phyloP scores from a whole-genome alignment of 1,140 invertebrate genomes.

The Aporrectodea caliginosa region DNA sequence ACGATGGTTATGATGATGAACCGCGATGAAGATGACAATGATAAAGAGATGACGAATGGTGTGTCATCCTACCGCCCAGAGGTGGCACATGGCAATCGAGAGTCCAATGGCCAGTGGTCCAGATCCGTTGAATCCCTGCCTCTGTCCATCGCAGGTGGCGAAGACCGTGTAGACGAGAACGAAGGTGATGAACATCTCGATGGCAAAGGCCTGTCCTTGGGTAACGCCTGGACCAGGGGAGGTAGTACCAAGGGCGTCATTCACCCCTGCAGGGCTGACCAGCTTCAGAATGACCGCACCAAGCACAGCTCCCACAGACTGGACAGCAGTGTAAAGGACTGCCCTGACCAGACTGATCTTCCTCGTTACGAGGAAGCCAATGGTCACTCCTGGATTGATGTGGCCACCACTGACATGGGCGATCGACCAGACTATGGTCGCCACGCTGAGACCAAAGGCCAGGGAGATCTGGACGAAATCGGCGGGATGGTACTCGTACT shows the following conservation, averaged over 20 bases:
- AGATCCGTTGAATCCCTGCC: slow-evolving; percentile 77
- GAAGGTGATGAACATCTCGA: slow-evolving; percentile 84
- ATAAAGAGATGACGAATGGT: slow-evolving; percentile 26
- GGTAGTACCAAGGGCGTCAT: slow-evolving; percentile 9
- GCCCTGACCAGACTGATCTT: slow-evolving; percentile 71
- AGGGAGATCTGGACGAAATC: slow-evolving; percentile 74
- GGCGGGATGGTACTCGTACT: slow-evolving; percentile 60
- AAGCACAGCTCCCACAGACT: slow-evolving; percentile 68
- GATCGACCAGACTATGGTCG: slow-evolving; percentile 53
- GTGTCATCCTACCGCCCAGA: slow-evolving; percentile 59
- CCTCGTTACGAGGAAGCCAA: slow-evolving; percentile 61
- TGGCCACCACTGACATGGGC: slow-evolving; percentile 50
- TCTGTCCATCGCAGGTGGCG: slow-evolving; percentile 72
- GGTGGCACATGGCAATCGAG: slow-evolving; percentile 66
- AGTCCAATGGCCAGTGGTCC: slow-evolving; percentile 83
- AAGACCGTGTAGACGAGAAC: slow-evolving; percentile 81
- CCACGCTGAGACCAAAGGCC: slow-evolving; percentile 80
- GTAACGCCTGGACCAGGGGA: not conserved
- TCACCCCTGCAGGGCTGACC: slow-evolving; percentile 51
- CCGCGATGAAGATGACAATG: not conserved
- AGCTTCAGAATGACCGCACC: slow-evolving; percentile 69
- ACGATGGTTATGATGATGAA: too few species aligned
- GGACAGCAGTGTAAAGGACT: slow-evolving; percentile 57
- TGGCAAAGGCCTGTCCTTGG: slow-evolving; percentile 69
- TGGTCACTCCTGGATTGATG: slow-evolving; percentile 49